Base-by-base conservation (phyloP, 2,888 invertebrate species). In the Heliconius hortense region DNA sequence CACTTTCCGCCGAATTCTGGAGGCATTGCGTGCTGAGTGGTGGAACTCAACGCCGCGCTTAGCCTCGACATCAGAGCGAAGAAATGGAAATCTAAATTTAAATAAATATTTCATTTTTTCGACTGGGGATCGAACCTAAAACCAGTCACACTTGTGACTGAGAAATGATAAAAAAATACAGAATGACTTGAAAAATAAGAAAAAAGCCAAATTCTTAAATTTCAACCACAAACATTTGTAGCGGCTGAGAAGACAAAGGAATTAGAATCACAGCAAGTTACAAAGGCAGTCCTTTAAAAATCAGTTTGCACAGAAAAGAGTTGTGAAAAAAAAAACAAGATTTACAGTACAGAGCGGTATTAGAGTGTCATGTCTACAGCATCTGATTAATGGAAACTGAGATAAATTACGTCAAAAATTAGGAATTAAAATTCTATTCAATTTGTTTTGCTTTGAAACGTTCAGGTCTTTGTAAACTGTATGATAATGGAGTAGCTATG, bases 221-320 rank as follows among this genome's bases (percentile, higher is more conserved):
- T 70, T 26, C 35, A 71, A 71, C 60, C 60, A 35, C 26, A 60
- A 59, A 31, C 48, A 60, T 72, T 56, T 39, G 43, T 59, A 15
- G 48, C 60, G 59, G 31, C 56, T 74, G 62, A 62, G 74, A n/a
- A 71, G 24, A 74, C 74, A 79, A 78, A 76, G 73, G 72, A 74
- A 67, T 76, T 76, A 70, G 64, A 78, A 78, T 71, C 74, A 76
- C 72, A 76, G 74, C 74, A 75, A 66, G 31, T 18, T 62, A 77
- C 75, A 78, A 79, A 78, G 77, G 78, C 31, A 76, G 75, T 73
- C 76, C 74, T 77, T 76, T 77, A 76, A 78, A 82, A 81, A 78
- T 73, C 78, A 77, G 80, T 80, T 72, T 77, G 75, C 74, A 77
- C 76, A 71, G 76, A 79, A 79, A 80, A 71, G 71, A 26, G 71